Evolutionary conservation across 1,140 invertebrate species (phyloP).

Genomic region (Ceratina calcarata): DNA sequence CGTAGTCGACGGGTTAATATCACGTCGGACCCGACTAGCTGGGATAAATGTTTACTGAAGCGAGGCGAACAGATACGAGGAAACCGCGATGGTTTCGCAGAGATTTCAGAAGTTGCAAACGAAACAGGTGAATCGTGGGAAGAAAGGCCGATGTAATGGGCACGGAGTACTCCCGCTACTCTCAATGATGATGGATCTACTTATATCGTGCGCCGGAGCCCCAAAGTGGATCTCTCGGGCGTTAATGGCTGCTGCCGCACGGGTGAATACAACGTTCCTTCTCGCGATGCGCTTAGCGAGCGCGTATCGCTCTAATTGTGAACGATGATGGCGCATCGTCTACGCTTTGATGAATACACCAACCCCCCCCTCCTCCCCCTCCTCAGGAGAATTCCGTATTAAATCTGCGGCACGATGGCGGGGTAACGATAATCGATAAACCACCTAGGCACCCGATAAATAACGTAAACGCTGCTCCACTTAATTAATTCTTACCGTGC

Average conservation of each 20-base stretch:
- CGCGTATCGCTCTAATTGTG: conserved; percentile 41
- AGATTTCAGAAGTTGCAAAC: conserved; percentile 6
- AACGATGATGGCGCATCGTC: conserved; percentile 32
- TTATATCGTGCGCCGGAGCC: conserved; percentile 38
- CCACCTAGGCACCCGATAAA: conserved; percentile 15
- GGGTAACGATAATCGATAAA: conserved; percentile 39
- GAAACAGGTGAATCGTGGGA: conserved; percentile 28
- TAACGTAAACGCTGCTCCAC: background rate
- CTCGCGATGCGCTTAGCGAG: conserved; percentile 1
- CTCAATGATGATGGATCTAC: conserved; percentile 57
- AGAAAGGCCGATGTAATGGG: conserved; percentile 41
- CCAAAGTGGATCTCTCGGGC: conserved; percentile 18
- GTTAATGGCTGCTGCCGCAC: conserved; percentile 32
- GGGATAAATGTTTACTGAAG: no score
- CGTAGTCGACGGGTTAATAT: no score
- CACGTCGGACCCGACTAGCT: no score
- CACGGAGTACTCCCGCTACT: conserved; percentile 5
- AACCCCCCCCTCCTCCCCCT: no score
- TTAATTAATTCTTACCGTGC: conserved; percentile 25
- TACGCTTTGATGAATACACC: conserved; percentile 26
- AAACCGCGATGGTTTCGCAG: background rate
- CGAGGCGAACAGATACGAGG: background rate
- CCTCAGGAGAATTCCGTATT: no score
- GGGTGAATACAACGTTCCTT: conserved; percentile 43
- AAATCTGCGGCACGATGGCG: background rate